Percentiles rank a stretch among this genome's conserved stretches.
Conservation (phyloP, 2,888 invertebrate genomes). For the Parelbella ahira region DNA sequence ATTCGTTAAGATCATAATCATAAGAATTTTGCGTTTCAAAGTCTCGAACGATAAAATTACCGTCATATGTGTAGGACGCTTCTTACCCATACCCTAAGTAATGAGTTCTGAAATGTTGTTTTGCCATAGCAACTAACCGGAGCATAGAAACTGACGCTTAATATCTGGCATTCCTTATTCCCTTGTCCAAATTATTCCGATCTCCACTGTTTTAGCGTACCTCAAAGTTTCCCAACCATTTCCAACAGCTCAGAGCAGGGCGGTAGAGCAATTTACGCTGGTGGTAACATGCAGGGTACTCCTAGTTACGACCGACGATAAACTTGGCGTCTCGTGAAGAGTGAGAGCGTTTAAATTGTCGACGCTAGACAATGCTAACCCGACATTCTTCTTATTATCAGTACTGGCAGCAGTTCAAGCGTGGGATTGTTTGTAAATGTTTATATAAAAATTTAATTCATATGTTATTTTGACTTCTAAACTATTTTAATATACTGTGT, state of each 20-base stretch:
- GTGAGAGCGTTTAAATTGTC: slow-evolving; percentile 74
- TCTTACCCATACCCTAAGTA: slow-evolving; percentile 26
- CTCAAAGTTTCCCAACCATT: not conserved
- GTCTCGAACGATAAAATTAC: slow-evolving; percentile 9
- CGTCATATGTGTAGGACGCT: not conserved
- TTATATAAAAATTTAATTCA: too few species aligned
- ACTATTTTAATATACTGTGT: too few species aligned
- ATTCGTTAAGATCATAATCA: slow-evolving; percentile 1
- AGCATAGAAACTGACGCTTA: slow-evolving; percentile 63
- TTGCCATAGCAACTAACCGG: slow-evolving; percentile 64
- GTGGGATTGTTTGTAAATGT: not conserved
- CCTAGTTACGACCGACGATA: slow-evolving; percentile 73
- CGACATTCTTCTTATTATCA: slow-evolving; percentile 52
- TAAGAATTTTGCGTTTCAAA: slow-evolving; percentile 1
- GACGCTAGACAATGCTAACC: slow-evolving; percentile 64
- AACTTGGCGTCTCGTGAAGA: slow-evolving; percentile 72
- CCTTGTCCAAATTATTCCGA: slow-evolving; percentile 45
- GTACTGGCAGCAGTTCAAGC: slow-evolving; percentile 43
- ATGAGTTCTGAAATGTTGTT: slow-evolving; percentile 57
- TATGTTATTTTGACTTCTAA: too few species aligned
- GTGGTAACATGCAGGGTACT: slow-evolving; percentile 47
- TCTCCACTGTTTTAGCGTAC: slow-evolving; percentile 25
- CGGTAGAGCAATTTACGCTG: slow-evolving; percentile 44
- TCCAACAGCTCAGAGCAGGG: slow-evolving; percentile 32
- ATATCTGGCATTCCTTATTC: slow-evolving; percentile 68